phyloP scores from a whole-genome alignment of 37 sponge, comb jelly and placozoan genomes.

The Hormiphora californensis region DNA sequence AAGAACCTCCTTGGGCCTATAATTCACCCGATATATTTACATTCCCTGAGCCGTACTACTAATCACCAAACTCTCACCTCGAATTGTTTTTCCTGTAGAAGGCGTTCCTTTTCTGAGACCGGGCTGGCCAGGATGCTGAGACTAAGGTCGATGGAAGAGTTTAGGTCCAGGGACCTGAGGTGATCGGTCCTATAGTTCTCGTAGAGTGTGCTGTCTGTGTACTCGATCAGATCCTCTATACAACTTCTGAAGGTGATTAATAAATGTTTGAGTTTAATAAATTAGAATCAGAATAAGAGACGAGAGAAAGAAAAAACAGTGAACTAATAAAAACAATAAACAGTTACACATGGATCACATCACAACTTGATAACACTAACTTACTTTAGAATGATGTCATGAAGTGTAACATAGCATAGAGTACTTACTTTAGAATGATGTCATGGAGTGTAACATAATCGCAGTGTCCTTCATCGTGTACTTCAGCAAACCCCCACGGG shows the following conservation, averaged over 20 bases:
- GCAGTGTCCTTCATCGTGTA: slow-evolving; percentile 40
- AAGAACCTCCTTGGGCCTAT: too few relatives aligned
- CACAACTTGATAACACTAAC: too few relatives aligned
- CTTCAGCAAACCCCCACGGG: slow-evolving; percentile 51
- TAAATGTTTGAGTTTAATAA: too few relatives aligned
- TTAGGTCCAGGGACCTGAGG: slow-evolving; percentile 46
- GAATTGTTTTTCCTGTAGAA: slow-evolving; percentile 33
- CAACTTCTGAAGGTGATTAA: slow-evolving; percentile 33
- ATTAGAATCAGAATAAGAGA: too few relatives aligned
- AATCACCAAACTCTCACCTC: not conserved
- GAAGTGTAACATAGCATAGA: slow-evolving; percentile 9
- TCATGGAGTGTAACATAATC: slow-evolving; percentile 49
- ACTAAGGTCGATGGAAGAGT: slow-evolving; percentile 51
- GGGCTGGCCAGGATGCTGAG: not conserved
- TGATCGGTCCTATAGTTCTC: slow-evolving; percentile 54
- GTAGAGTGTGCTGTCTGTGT: slow-evolving; percentile 38
- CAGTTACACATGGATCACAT: too few relatives aligned
- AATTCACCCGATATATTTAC: too few relatives aligned
- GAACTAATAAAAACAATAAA: too few relatives aligned
- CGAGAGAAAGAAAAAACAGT: too few relatives aligned
- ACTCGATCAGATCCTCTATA: slow-evolving; percentile 46
- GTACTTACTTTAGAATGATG: slow-evolving; percentile 44
- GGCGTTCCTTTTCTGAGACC: not conserved
- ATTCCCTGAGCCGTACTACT: too few relatives aligned
- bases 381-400: slow-evolving; percentile 48